These are phyloP conservation scores for Odocoileus virginianus DNA, from an alignment of 2,113 vertebrate genomes.

Conservation along the genomic window DNA sequence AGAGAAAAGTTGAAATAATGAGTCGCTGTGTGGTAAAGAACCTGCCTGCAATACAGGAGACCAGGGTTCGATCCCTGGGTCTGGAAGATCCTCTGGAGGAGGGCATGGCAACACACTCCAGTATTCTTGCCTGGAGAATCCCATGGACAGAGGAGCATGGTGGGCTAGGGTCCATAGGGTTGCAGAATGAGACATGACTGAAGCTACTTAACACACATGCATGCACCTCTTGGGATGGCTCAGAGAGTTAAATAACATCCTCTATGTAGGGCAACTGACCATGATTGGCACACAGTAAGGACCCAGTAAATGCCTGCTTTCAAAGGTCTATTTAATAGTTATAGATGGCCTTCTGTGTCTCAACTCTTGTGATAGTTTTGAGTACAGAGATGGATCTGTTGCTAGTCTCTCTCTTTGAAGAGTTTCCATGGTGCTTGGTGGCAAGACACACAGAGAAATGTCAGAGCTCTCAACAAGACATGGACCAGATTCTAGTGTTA, in stretches of 20 bases:
- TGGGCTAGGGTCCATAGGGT: not conserved
- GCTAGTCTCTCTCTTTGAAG: not conserved
- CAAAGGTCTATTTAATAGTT: not conserved
- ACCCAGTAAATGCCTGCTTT: not conserved
- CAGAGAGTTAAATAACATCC: not conserved
- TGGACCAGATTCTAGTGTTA: not conserved
- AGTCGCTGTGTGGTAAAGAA: not conserved
- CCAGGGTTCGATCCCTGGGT: not conserved
- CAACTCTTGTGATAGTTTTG: not conserved
- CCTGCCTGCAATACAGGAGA: not conserved
- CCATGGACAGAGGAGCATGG: not conserved
- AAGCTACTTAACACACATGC: not conserved
- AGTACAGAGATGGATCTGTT: not conserved
- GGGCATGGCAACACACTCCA: not conserved
- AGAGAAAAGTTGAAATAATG: not conserved
- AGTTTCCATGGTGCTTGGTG: not conserved
- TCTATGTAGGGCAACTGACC: not conserved
- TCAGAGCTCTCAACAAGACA: not conserved
- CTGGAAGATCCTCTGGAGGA: not conserved
- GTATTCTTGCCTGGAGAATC: not conserved
- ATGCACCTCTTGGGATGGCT: not conserved
- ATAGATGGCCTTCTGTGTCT: not conserved
- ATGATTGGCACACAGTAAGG: not conserved
- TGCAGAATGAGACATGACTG: not conserved
- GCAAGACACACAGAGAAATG: not conserved